phyloP scores from a whole-genome alignment of 2,888 invertebrate genomes.

The Iphiclides podalirius region DNA sequence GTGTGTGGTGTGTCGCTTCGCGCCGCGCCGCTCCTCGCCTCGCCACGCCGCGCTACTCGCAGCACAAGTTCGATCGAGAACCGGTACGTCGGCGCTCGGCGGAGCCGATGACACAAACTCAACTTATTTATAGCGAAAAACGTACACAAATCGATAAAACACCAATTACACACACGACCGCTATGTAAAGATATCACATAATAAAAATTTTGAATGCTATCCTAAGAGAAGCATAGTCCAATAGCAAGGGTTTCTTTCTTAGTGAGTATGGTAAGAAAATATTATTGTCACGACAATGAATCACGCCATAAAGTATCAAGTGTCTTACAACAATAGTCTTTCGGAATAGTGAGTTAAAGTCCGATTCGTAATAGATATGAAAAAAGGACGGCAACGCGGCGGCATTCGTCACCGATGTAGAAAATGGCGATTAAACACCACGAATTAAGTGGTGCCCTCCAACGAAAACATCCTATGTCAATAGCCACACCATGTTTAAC shows the following conservation, averaged over 20 bases:
- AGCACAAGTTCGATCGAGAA: constrained; percentile 58
- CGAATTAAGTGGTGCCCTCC: constrained; percentile 66
- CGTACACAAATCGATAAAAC: constrained; percentile 74
- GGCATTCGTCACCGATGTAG: constrained; percentile 77
- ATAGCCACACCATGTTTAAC: constrained; percentile 37
- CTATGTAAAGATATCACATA: too few species aligned
- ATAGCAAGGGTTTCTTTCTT: too few species aligned
- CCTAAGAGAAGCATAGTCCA: too few species aligned
- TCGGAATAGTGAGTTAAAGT: constrained; percentile 64
- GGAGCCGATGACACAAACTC: constrained; percentile 67
- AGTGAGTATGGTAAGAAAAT: constrained; percentile 55
- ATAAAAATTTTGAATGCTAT: too few species aligned
- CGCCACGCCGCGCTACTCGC: constrained; percentile 43
- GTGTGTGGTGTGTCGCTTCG: too few species aligned
- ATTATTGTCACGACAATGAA: constrained; percentile 66
- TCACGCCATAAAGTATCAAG: constrained; percentile 56
- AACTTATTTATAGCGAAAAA: constrained; percentile 74
- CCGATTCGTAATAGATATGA: constrained; percentile 55
- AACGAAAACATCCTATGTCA: constrained; percentile 45
- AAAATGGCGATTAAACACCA: constrained; percentile 80
- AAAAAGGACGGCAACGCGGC: constrained; percentile 70
- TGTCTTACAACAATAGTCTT: constrained; percentile 58
- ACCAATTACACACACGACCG: constrained; percentile 45
- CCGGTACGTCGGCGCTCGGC: constrained; percentile 53
- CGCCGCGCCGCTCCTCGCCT: too few species aligned